Base-by-base conservation (phyloP, 1,140 invertebrate genomes). In the Wiebesia pumilae region DNA sequence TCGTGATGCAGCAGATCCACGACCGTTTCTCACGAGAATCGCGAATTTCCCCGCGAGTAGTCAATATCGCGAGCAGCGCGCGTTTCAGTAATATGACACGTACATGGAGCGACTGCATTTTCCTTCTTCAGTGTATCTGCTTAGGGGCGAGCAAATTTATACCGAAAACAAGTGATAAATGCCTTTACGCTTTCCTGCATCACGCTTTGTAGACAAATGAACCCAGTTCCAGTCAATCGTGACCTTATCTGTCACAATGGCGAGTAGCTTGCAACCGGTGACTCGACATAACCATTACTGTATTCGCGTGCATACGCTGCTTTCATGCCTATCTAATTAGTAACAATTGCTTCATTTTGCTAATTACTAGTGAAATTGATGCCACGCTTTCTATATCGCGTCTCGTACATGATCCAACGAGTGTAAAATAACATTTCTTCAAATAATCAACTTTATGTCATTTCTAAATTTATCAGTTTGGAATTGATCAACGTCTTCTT, bases 171-270 rank as follows among this genome's bases (percentile, higher is more conserved):
- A 47, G 38, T 35, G 77, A 84, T 84, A 19, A 77, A 78, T 78
- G 83, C 6, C 12, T 78, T 67, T 67, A 62, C 47, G 62, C 58
- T 85, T 85, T 85, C 77, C 79, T 69, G 38, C 19, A 27, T 79
- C 69, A 27, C 33, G 38, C 27, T 71, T 21, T 21, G 24, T 9
- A 43, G 40, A 43, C 38, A 75, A 75, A 35, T 21, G 7, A n/a
- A 43, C 33, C n/a, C 24, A n/a, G n/a, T 40, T 4, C n/a, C 7
- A 43, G 21, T 10, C 27, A 38, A 1, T 75, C 24, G 71, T 43
- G 33, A 43, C 71, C 71, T 75, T n/a, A 43, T 2, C 9, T 38
- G 19, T 43, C 24, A 75, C 38, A 75, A 75, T 75, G 27, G 33
- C 27, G 14, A 40, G 71, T 75, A 75, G 40, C 71, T 33, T n/a